Evolutionary conservation across 2,797 vertebrate genomes (phyloP), one percentile per base, ranked within the genome.

Genomic region (Muscicapa striata): DNA sequence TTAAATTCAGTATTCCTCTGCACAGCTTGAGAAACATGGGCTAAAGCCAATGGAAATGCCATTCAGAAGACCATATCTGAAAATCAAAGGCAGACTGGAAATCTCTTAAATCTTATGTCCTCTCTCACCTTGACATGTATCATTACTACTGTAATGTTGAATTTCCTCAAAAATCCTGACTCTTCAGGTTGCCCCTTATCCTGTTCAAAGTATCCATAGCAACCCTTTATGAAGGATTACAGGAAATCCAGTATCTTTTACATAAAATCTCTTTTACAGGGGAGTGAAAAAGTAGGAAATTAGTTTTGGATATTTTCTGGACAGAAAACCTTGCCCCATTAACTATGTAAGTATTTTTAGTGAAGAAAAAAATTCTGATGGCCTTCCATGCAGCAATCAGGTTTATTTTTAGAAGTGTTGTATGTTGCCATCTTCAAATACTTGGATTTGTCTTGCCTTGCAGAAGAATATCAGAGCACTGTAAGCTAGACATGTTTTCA

Each of bases 141-240:
- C 73, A n/a, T 78, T 85, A 41, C 64, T 70, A 57, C 83, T 67
- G 70, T 87, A 93, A 81, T 75, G 91, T 61, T 36, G 67, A 73
- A 70, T 81, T 94, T 87, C 81, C 76, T 92, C 69, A 96, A 88
- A 94, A 93, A 78, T 84, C 66, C 76, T 67, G 69, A 91, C 78
- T 94, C 48, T 93, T 93, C 0, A 18, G 34, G 66, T 86, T 92
- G 82, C 51, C 89, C 91, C 69, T 91, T 96, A 84, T 73, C 55
- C 91, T 81, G 22, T 82, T 91, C 48, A 61, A 88, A 95, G 92
- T 96, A 93, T 91, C 94, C 89, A 91, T 94, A 93, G 95, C 94
- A 95, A 94, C 93, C 69, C 36, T 93, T 88, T 84, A 29, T 67
- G 66, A 76, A 73, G 59, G 90, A 91, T 94, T 95, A 76, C 15